phyloP scores from a whole-genome alignment of 2,888 invertebrate genomes.

The Dicyrtomina minuta region DNA sequence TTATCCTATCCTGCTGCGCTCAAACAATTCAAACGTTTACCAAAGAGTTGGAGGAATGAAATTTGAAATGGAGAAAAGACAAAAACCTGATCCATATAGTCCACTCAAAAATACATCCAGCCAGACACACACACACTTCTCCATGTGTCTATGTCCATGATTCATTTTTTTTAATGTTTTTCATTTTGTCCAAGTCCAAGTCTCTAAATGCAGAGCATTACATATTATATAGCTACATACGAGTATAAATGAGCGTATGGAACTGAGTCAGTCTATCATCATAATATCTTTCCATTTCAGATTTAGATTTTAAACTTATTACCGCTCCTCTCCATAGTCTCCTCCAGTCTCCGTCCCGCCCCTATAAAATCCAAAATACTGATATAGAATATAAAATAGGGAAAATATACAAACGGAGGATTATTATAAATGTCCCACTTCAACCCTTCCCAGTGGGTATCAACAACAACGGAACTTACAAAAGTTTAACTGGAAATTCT shows the following conservation, averaged over 20 bases:
- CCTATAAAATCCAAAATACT: constrained; percentile 31
- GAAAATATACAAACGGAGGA: constrained; percentile 27
- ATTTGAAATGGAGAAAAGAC: constrained; percentile 15
- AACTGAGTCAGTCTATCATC: too few relatives aligned
- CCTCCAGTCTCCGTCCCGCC: constrained; percentile 20
- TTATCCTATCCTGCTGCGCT: constrained; percentile 52
- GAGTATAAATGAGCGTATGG: too few relatives aligned
- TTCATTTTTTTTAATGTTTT: too few relatives aligned
- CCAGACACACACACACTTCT: not conserved
- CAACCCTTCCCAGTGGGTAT: constrained; percentile 34
- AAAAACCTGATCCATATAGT: constrained; percentile 42
- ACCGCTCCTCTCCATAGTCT: constrained; percentile 10
- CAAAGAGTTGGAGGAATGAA: constrained; percentile 27
- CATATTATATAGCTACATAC: too few relatives aligned
- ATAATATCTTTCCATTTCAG: too few relatives aligned
- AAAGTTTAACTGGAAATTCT: constrained; percentile 26
- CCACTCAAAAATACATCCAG: constrained; percentile 11
- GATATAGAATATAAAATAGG: too few relatives aligned
- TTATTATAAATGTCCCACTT: constrained; percentile 31
- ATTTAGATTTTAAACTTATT: too few relatives aligned
- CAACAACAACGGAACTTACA: constrained; percentile 16
- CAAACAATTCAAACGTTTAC: constrained; percentile 39
- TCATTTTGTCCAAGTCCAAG: too few relatives aligned
- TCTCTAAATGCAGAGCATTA: too few relatives aligned
- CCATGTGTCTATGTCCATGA: not conserved